A percentile compares a stretch with the other conserved stretches of the same genome.
These are phyloP conservation scores for Dendrocopos noguchii DNA, from an alignment of 2,113 vertebrate genomes.

Conservation along the genomic window DNA sequence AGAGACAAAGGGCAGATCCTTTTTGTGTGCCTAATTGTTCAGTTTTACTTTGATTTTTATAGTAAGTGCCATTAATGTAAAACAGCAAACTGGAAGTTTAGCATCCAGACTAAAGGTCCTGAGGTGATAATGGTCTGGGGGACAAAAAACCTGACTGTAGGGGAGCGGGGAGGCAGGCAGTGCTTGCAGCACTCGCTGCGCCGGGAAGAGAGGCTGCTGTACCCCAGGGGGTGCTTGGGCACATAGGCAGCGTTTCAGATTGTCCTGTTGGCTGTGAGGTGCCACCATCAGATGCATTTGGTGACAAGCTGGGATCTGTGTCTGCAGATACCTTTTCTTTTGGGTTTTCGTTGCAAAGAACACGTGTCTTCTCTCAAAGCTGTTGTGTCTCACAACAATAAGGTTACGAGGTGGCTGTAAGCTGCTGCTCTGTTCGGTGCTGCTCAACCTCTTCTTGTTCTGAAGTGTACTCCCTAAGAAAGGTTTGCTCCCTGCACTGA, in stretches of 20 bases:
- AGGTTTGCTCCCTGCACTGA: slow-evolving; percentile 38
- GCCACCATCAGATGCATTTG: not conserved
- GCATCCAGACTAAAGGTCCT: slow-evolving; percentile 25
- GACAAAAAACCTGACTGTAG: not conserved
- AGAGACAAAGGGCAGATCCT: slow-evolving; percentile 21
- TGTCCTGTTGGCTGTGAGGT: not conserved
- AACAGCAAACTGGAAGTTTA: slow-evolving; percentile 48
- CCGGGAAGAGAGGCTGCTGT: slow-evolving; percentile 18
- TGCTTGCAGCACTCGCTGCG: not conserved
- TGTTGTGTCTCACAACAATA: not conserved
- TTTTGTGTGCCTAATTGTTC: slow-evolving; percentile 59
- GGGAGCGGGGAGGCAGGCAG: not conserved
- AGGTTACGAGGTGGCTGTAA: slow-evolving; percentile 21
- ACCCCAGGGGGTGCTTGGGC: not conserved
- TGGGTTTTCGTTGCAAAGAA: not conserved
- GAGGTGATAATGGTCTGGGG: not conserved
- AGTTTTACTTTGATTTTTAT: not conserved
- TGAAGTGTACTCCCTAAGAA: not conserved
- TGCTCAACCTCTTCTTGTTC: not conserved
- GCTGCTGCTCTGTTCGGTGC: not conserved
- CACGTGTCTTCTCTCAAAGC: not conserved
- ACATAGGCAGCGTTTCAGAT: not conserved
- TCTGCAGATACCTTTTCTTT: slow-evolving; percentile 10
- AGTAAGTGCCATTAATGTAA: slow-evolving; percentile 79
- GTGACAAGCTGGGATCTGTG: not conserved